Conservation (phyloP, 1,140 invertebrate genomes). For the Linepithema humile region DNA sequence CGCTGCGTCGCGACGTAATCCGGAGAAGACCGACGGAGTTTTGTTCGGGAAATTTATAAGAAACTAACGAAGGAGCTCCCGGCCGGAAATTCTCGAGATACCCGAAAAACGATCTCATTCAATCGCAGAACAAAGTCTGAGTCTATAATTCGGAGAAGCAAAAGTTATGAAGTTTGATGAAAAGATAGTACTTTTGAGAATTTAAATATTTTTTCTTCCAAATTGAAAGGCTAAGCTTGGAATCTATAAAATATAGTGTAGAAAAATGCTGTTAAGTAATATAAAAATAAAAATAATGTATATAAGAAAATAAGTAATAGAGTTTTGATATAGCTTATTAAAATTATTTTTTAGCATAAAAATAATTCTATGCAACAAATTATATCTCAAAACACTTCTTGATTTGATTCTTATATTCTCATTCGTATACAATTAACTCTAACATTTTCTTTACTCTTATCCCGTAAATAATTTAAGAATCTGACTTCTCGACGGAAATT, state of each 20-base stretch:
- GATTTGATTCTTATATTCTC: not conserved
- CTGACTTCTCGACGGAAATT: not conserved
- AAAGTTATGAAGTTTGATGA: constrained; percentile 10
- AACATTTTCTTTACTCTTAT: not conserved
- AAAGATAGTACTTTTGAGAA: not conserved
- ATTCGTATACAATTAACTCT: not conserved
- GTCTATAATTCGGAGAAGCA: not conserved
- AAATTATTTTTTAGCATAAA: constrained; percentile 5
- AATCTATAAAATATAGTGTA: not conserved
- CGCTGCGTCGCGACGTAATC: constrained; percentile 47
- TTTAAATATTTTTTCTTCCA: not conserved
- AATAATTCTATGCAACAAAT: not conserved
- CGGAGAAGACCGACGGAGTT: constrained; percentile 24
- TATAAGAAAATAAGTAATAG: not conserved
- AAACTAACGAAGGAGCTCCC: constrained; percentile 25
- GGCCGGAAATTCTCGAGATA: constrained; percentile 28
- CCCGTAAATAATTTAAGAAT: constrained; percentile 54
- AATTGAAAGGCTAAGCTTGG: not conserved
- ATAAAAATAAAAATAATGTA: too few relatives aligned
- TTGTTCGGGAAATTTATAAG: constrained; percentile 27
- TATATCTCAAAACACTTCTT: not conserved
- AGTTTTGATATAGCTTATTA: not conserved
- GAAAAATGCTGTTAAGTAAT: not conserved
- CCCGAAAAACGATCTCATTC: constrained; percentile 5
- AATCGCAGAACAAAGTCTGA: constrained; percentile 16